Percentiles rank a stretch among this genome's conserved stretches.
Conservation (phyloP, 2,113 vertebrate species). For the Mustela nigripes region DNA sequence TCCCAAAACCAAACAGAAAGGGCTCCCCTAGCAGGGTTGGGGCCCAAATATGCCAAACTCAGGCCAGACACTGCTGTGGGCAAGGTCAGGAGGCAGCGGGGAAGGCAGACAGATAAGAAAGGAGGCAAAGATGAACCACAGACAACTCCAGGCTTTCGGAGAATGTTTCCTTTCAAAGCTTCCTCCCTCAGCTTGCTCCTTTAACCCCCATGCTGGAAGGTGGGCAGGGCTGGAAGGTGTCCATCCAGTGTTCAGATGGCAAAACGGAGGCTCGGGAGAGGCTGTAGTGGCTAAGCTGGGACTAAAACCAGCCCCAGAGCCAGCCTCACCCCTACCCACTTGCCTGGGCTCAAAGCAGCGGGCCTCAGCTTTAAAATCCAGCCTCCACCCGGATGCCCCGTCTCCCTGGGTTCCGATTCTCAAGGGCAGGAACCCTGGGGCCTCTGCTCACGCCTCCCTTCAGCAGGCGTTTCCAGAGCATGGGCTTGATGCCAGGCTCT, state of each 20-base stretch:
- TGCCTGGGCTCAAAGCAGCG: not conserved
- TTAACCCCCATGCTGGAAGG: not conserved
- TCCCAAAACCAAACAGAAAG: not conserved
- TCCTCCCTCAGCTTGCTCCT: not conserved
- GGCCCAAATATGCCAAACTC: not conserved
- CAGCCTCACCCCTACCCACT: not conserved
- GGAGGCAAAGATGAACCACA: not conserved
- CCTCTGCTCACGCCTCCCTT: not conserved
- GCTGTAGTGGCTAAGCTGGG: not conserved
- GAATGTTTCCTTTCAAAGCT: not conserved
- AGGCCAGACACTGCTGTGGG: not conserved
- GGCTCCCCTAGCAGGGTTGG: not conserved
- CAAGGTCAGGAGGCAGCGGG: not conserved
- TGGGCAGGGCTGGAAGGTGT: not conserved
- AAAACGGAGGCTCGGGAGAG: not conserved
- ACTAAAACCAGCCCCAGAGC: not conserved
- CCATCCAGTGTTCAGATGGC: not conserved
- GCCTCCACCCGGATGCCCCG: accelerated
- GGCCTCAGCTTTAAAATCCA: not conserved
- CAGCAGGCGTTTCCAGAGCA: not conserved
- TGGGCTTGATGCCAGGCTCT: not conserved
- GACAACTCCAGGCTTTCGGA: not conserved
- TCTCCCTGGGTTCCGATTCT: not conserved
- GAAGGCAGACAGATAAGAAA: not conserved
- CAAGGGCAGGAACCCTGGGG: not conserved